These are phyloP conservation scores for Brenthis ino DNA, from an alignment of 2,888 invertebrate genomes.

Conservation along the genomic window DNA sequence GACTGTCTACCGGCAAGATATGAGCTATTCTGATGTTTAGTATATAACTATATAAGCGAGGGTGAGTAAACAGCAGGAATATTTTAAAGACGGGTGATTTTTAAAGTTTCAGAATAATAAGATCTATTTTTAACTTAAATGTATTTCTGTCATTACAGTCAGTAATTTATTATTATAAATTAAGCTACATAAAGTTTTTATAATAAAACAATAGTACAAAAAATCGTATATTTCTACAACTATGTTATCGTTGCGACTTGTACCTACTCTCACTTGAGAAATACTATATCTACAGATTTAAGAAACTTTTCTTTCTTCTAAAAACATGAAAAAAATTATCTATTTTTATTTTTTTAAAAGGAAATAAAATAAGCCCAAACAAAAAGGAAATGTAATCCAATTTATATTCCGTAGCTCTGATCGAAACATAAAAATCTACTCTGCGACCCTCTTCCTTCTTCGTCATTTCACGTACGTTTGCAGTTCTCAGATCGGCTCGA, in stretches of 20 bases:
- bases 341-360: neutral
- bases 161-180: neutral
- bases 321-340: neutral
- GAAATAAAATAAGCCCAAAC: neutral
- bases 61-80: constrained; percentile 26
- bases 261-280: too few species aligned
- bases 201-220: too few species aligned
- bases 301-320: too few species aligned
- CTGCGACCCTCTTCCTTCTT: constrained; percentile 46
- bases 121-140: neutral
- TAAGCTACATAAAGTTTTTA: too few species aligned
- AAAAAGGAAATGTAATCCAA: constrained; percentile 20
- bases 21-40: constrained; percentile 34
- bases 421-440: constrained; percentile 51
- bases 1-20: constrained; percentile 67
- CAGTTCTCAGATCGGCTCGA: constrained; percentile 71
- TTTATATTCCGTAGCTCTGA: constrained; percentile 30
- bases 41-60: constrained; percentile 33
- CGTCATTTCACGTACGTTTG: constrained; percentile 65
- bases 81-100: constrained; percentile 31
- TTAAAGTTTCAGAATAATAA: constrained; percentile 21
- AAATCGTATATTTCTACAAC: too few species aligned
- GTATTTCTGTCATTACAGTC: neutral
- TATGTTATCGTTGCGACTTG: too few species aligned
- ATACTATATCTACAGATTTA: too few species aligned